phyloP scores from a whole-genome alignment of 2,888 invertebrate genomes.

The Polymixis flavicincta region DNA sequence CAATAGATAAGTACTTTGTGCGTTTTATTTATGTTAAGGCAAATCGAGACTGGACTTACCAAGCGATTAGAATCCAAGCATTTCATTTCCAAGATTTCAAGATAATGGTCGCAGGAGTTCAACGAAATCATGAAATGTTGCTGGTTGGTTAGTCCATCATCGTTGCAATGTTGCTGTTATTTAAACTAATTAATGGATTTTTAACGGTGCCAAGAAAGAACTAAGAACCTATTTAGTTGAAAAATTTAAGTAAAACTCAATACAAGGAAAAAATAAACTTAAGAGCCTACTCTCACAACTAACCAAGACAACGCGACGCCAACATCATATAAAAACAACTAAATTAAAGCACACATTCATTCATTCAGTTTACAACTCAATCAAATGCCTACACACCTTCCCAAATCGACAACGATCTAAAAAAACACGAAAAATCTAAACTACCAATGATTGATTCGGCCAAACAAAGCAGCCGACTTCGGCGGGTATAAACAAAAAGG shows the following conservation, averaged over 20 bases:
- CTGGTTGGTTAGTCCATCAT: background rate
- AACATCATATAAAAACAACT: background rate
- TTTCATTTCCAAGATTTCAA: no score
- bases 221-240: no score
- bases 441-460: conserved; percentile 52
- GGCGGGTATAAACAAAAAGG: conserved; percentile 70
- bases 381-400: conserved; percentile 41
- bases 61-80: no score
- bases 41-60: background rate
- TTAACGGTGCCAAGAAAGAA: no score
- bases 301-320: background rate
- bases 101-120: no score
- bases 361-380: conserved; percentile 44
- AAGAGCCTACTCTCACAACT: background rate
- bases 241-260: background rate
- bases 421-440: conserved; percentile 42
- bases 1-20: no score
- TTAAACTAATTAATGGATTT: no score
- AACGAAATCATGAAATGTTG: background rate
- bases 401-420: conserved; percentile 18
- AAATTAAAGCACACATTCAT: conserved; percentile 19
- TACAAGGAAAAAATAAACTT: background rate
- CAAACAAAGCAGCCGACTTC: conserved; percentile 52
- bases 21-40: background rate
- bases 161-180: no score